Conservation (phyloP, 2,888 invertebrate genomes). For the Dicyrtoma fusca region DNA sequence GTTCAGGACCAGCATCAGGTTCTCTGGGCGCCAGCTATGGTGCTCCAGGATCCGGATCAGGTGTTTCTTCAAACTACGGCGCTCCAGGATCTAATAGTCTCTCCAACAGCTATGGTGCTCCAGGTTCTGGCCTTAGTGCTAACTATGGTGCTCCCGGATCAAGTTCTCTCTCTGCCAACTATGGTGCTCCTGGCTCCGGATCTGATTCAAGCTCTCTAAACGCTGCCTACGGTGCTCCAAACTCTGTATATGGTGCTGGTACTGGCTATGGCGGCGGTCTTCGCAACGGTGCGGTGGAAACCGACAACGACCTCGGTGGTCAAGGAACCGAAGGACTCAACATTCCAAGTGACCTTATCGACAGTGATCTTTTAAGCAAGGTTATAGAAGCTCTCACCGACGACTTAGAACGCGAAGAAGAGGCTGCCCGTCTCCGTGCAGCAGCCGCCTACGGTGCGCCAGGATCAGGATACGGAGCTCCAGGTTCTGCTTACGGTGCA, state of each 20-base stretch:
- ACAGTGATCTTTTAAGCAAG: slow-evolving; percentile 31
- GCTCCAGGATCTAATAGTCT: not conserved
- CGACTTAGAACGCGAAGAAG: slow-evolving; percentile 3
- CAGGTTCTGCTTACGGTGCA: slow-evolving; percentile 14
- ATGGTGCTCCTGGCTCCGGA: slow-evolving; percentile 16
- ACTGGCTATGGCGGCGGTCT: not conserved
- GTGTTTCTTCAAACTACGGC: no score
- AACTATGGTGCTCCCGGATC: not conserved
- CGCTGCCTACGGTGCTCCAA: slow-evolving; percentile 5
- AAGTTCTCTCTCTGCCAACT: slow-evolving; percentile 6
- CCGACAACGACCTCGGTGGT: no score
- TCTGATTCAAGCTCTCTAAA: not conserved
- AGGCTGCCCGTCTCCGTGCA: slow-evolving; percentile 4
- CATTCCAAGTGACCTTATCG: slow-evolving; percentile 29
- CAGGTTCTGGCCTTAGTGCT: no score
- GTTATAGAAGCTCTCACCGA: not conserved
- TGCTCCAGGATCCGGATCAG: slow-evolving; percentile 15
- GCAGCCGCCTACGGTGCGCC: slow-evolving; percentile 21
- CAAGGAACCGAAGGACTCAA: slow-evolving; percentile 10
- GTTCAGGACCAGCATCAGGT: not conserved
- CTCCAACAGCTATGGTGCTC: no score
- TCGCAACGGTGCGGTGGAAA: slow-evolving; percentile 10
- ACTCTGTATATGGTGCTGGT: not conserved
- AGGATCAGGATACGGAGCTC: slow-evolving; percentile 18
- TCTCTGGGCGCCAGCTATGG: slow-evolving; percentile 2